Percentiles rank a stretch among this genome's conserved stretches.
phyloP scores from a whole-genome alignment of 2,113 vertebrate species.

The Apeltes quadracus region DNA sequence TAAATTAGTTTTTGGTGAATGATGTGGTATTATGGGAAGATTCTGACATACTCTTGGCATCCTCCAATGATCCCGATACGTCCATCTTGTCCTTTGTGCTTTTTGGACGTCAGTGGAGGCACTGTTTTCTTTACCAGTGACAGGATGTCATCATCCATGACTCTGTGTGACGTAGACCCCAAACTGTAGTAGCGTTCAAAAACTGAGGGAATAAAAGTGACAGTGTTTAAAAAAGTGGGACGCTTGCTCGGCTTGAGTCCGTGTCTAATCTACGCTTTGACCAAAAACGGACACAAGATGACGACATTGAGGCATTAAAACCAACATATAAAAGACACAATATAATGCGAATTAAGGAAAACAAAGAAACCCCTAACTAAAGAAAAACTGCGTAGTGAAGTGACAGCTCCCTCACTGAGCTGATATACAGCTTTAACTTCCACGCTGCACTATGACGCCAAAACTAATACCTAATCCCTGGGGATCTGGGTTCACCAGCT shows the following conservation, averaged over 20 bases:
- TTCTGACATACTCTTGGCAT: conserved; percentile 91
- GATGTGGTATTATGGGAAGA: not conserved
- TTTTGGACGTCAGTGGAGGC: conserved; percentile 86
- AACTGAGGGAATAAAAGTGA: conserved; percentile 80
- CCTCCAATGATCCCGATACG: conserved; percentile 93
- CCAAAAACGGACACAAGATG: not conserved
- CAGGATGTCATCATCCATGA: conserved; percentile 87
- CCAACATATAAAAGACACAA: not conserved
- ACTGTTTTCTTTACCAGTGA: conserved; percentile 87
- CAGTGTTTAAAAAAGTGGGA: not conserved
- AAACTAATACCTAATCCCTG: conserved; percentile 83
- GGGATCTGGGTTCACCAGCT: conserved; percentile 71
- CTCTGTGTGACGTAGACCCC: conserved; percentile 76
- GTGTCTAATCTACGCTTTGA: not conserved
- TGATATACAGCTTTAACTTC: conserved; percentile 15
- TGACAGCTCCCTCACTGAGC: conserved; percentile 10
- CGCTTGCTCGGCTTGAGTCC: not conserved
- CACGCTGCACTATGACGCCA: conserved; percentile 14
- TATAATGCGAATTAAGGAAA: not conserved
- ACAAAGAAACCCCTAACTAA: not conserved
- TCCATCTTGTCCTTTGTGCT: conserved; percentile 96
- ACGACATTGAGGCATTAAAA: not conserved
- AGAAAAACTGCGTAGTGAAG: not conserved
- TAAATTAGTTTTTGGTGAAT: not conserved
- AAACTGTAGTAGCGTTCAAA: conserved; percentile 85